Evolutionary conservation across 2,888 invertebrate species (phyloP).

Genomic region (Eristalis tenax): DNA sequence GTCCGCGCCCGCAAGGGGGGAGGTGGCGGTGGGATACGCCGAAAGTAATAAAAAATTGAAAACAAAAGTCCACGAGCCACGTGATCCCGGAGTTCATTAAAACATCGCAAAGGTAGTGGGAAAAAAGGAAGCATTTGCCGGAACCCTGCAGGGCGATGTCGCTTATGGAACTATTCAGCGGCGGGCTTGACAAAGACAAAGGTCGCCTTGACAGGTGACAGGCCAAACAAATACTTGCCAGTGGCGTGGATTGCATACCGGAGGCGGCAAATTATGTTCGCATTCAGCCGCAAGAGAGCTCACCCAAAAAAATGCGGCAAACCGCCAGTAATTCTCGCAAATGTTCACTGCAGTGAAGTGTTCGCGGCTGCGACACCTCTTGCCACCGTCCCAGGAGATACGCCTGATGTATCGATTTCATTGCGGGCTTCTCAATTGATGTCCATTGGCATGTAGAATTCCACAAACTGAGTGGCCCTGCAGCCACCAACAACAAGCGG

Average conservation of each 20-base stretch:
- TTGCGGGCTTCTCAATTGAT: slow-evolving; percentile 55
- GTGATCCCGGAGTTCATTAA: background rate
- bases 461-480: background rate
- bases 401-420: slow-evolving; percentile 60
- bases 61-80: slow-evolving; percentile 8
- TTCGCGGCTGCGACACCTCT: background rate
- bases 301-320: slow-evolving; percentile 41
- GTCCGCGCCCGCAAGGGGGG: background rate
- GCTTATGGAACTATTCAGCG: background rate
- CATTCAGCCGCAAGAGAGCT: slow-evolving; percentile 9
- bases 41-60: slow-evolving; percentile 27
- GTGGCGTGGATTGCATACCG: slow-evolving; percentile 9
- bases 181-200: background rate
- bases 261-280: slow-evolving; percentile 34
- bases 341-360: background rate
- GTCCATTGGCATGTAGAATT: slow-evolving; percentile 30
- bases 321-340: slow-evolving; percentile 9
- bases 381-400: background rate
- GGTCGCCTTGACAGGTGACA: background rate
- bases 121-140: slow-evolving; percentile 4
- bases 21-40: background rate
- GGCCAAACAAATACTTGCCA: slow-evolving; percentile 16
- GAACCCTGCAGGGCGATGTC: slow-evolving; percentile 1
- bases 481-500: background rate
- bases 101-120: background rate